Percentiles rank a stretch among this genome's conserved stretches.
These are phyloP conservation scores for Drosophila mimica DNA, from an alignment of 2,888 invertebrate species.

Conservation along the genomic window DNA sequence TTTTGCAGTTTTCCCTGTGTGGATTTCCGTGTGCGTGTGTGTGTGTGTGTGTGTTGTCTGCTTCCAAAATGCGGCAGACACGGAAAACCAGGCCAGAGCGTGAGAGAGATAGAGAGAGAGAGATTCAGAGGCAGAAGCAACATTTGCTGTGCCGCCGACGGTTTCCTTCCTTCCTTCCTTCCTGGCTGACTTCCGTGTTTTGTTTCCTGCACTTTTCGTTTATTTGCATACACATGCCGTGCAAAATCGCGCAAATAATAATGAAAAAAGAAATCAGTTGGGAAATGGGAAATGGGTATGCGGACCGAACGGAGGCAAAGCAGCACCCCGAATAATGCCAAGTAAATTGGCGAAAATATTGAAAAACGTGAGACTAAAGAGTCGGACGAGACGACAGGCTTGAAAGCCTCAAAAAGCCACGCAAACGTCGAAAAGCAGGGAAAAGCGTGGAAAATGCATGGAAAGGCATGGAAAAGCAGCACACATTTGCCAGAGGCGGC, in stretches of 20 bases:
- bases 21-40: conserved; percentile 7
- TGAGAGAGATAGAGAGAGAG: neutral
- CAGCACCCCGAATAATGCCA: conserved; percentile 37
- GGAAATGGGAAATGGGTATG: conserved; percentile 30
- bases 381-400: conserved; percentile 11
- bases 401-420: conserved; percentile 31
- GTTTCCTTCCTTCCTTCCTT: conserved; percentile 70
- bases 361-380: conserved; percentile 52
- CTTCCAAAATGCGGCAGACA: conserved; percentile 17
- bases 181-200: conserved; percentile 76
- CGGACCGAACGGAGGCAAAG: conserved; percentile 2
- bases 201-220: conserved; percentile 80
- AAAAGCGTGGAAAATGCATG: conserved; percentile 17
- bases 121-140: conserved; percentile 33
- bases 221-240: conserved; percentile 77
- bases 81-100: neutral
- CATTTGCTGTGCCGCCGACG: conserved; percentile 68
- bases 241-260: conserved; percentile 80
- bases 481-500: conserved; percentile 46
- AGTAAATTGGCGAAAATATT: conserved; percentile 78
- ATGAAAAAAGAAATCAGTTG: conserved; percentile 67
- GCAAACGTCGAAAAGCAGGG: conserved; percentile 18
- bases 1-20: conserved; percentile 52
- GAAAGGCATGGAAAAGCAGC: conserved; percentile 25
- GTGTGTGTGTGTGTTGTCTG: conserved; percentile 25